Percentiles rank a stretch among this genome's conserved stretches.
These are phyloP conservation scores for Thamnophis sirtalis DNA, from an alignment of 2,113 vertebrate species.

Conservation along the genomic window DNA sequence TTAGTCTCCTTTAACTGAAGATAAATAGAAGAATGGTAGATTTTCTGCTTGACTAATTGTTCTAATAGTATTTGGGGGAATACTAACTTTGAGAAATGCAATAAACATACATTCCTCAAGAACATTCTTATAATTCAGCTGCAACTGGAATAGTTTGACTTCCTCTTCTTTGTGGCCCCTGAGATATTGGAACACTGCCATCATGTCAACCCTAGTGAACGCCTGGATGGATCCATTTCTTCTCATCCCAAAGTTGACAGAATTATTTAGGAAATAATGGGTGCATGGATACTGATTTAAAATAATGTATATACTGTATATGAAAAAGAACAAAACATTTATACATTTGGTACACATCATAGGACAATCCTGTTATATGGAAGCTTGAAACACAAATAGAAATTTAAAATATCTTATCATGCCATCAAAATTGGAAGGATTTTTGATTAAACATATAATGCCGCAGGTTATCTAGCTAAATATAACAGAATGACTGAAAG, in stretches of 20 bases:
- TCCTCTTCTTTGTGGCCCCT: too few relatives aligned
- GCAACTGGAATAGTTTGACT: too few relatives aligned
- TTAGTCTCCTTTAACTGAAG: not conserved
- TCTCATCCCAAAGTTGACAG: not conserved
- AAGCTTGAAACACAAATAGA: not conserved
- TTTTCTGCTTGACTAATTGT: not conserved
- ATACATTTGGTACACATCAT: not conserved
- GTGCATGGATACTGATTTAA: not conserved
- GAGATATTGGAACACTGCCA: too few relatives aligned
- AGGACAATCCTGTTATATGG: not conserved
- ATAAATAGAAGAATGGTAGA: not conserved
- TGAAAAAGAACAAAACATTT: not conserved
- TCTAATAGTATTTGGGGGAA: not conserved
- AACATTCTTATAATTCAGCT: not conserved
- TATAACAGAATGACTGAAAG: not conserved
- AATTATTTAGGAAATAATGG: not conserved
- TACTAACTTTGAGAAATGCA: not conserved
- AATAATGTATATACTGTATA: not conserved
- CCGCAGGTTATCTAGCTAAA: not conserved
- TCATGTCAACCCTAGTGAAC: not conserved
- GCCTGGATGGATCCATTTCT: not conserved
- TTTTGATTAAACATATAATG: not conserved
- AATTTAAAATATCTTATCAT: not conserved
- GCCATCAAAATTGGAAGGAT: not conserved
- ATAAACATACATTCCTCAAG: not conserved